Percentiles rank a stretch among this genome's conserved stretches.
phyloP scores from a whole-genome alignment of 2,113 vertebrate species.

The Chroicocephalus ridibundus region DNA sequence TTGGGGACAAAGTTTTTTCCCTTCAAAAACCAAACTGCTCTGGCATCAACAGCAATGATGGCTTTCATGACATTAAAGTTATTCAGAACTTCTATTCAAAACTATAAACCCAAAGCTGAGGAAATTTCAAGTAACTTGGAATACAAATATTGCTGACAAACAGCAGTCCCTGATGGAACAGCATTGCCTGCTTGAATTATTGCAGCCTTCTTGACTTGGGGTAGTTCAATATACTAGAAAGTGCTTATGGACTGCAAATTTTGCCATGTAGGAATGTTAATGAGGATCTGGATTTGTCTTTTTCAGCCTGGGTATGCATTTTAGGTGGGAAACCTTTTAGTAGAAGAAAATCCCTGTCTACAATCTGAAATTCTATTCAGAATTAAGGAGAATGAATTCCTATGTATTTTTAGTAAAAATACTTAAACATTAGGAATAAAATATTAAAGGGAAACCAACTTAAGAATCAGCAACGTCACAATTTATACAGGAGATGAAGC shows the following conservation, averaged over 20 bases:
- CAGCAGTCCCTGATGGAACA: background rate
- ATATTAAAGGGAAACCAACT: background rate
- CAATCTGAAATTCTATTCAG: background rate
- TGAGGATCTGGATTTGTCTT: constrained; percentile 13
- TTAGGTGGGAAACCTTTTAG: background rate
- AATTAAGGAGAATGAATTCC: background rate
- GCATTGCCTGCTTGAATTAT: constrained; percentile 11
- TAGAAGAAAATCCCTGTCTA: background rate
- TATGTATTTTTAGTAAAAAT: background rate
- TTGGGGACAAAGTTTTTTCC: background rate
- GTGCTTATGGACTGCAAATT: constrained; percentile 27
- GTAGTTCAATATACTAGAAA: constrained; percentile 34
- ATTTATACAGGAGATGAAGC: background rate
- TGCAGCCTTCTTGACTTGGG: constrained; percentile 27
- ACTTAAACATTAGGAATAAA: background rate
- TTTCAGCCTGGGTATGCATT: constrained; percentile 2
- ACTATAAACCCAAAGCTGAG: background rate
- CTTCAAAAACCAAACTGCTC: background rate
- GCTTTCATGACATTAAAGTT: background rate
- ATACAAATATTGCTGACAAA: constrained; percentile 10
- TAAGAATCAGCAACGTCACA: background rate
- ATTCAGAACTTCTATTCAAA: background rate
- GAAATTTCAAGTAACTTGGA: background rate
- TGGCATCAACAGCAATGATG: background rate
- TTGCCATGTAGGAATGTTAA: constrained; percentile 25